Evolutionary conservation across 2,888 invertebrate genomes (phyloP).

Genomic region (Chloromyia formosa): DNA sequence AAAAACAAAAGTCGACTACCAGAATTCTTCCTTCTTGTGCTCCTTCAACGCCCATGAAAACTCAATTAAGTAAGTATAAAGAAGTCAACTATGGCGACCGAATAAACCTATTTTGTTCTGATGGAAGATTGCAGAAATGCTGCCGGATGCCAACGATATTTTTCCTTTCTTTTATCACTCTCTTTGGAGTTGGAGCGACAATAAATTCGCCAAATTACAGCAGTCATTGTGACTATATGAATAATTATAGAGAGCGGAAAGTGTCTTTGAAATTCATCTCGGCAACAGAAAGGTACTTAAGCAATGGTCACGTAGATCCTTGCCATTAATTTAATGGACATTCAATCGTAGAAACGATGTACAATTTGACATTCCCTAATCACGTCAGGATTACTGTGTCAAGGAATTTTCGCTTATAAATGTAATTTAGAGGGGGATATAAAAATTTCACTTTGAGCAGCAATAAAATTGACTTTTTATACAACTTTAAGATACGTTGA

Average conservation of each 20-base stretch:
- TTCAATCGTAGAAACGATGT: not conserved
- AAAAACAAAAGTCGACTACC: too few relatives aligned
- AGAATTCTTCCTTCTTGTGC: too few relatives aligned
- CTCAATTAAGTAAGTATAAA: too few relatives aligned
- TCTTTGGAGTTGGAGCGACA: too few relatives aligned
- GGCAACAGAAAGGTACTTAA: not conserved
- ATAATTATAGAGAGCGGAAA: not conserved
- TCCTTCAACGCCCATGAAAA: too few relatives aligned
- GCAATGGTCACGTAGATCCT: not conserved
- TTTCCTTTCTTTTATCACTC: too few relatives aligned
- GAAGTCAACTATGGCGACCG: too few relatives aligned
- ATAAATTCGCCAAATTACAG: too few relatives aligned
- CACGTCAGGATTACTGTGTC: not conserved
- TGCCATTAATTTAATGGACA: conserved; percentile 10
- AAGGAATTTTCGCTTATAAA: conserved; percentile 1
- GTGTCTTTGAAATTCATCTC: not conserved
- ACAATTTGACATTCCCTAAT: conserved; percentile 3
- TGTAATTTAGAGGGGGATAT: not conserved
- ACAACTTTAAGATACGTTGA: not conserved
- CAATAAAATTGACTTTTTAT: not conserved
- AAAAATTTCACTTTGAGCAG: not conserved
- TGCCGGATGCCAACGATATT: too few relatives aligned
- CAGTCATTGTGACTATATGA: not conserved
- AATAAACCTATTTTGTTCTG: too few relatives aligned
- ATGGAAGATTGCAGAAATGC: too few relatives aligned